Percentiles rank a stretch among this genome's conserved stretches.
Evolutionary conservation across 1,140 invertebrate species (phyloP).

Genomic region (Cyclargus thomasi): DNA sequence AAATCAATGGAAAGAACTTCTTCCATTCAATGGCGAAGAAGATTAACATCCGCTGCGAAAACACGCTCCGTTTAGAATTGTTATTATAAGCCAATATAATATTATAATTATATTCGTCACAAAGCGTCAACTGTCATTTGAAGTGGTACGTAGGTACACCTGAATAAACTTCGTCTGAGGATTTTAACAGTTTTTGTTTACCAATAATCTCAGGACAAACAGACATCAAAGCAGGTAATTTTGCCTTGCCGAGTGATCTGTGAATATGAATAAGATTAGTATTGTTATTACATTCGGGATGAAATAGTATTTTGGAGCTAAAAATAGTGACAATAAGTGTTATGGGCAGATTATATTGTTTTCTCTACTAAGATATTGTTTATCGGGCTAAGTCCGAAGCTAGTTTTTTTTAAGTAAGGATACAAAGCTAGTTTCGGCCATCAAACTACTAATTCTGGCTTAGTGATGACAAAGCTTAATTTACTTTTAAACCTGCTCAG

Average conservation of each 20-base stretch:
- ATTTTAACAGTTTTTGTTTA: slow-evolving; percentile 66
- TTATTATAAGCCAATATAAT: slow-evolving; percentile 11
- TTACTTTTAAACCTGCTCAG: too few relatives aligned
- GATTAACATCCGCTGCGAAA: neutral
- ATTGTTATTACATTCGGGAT: neutral
- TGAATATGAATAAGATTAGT: slow-evolving; percentile 8
- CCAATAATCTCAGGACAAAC: slow-evolving; percentile 61
- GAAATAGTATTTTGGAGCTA: neutral
- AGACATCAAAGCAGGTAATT: slow-evolving; percentile 47
- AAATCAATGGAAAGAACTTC: too few relatives aligned
- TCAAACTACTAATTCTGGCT: too few relatives aligned
- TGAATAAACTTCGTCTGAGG: slow-evolving; percentile 60
- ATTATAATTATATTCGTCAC: slow-evolving; percentile 6
- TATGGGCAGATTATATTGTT: too few relatives aligned
- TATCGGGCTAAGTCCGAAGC: too few relatives aligned
- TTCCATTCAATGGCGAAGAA: neutral
- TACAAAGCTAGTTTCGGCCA: too few relatives aligned
- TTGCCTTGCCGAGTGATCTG: slow-evolving; percentile 30
- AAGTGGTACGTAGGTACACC: slow-evolving; percentile 35
- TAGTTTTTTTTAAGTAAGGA: too few relatives aligned
- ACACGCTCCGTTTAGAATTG: neutral
- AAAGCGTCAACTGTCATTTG: slow-evolving; percentile 4
- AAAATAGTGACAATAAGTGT: too few relatives aligned
- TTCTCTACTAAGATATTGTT: too few relatives aligned
- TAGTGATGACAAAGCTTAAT: too few relatives aligned